Percentiles rank a stretch among this genome's conserved stretches.
These are phyloP conservation scores for Charina bottae DNA, from an alignment of 2,113 vertebrate species.

Conservation along the genomic window DNA sequence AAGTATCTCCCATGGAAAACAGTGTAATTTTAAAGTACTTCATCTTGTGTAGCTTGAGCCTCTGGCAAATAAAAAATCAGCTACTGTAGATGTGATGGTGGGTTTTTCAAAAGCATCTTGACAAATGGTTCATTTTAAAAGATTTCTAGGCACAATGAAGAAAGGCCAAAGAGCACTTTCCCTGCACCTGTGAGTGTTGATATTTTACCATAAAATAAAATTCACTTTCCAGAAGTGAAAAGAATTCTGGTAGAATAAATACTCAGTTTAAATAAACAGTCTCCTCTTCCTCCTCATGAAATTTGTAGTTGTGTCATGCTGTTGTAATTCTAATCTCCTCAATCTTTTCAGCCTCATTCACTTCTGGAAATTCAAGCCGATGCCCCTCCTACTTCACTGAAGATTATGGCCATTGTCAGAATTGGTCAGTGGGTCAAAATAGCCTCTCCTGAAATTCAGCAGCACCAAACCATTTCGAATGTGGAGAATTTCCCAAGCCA, in stretches of 20 bases:
- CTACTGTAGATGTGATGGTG: background rate
- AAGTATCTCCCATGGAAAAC: background rate
- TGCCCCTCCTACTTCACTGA: conserved; percentile 56
- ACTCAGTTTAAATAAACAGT: conserved; percentile 76
- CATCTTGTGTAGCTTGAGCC: background rate
- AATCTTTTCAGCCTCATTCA: conserved; percentile 71
- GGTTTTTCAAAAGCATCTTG: background rate
- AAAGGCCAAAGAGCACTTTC: background rate
- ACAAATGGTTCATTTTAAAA: conserved; percentile 5
- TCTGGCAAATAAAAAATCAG: background rate
- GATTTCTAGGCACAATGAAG: background rate
- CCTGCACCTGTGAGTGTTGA: conserved; percentile 33
- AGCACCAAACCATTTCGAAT: background rate
- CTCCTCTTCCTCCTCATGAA: conserved; percentile 62
- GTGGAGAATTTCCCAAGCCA: background rate
- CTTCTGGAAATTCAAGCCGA: conserved; percentile 67
- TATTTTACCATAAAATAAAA: conserved; percentile 52
- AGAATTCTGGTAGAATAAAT: conserved; percentile 73
- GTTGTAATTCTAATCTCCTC: conserved; percentile 65
- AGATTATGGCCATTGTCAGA: conserved; percentile 44
- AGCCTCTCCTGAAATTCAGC: conserved; percentile 22
- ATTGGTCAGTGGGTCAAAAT: conserved; percentile 47
- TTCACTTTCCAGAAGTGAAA: conserved; percentile 61
- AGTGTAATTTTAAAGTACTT: background rate
- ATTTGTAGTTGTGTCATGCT: conserved; percentile 75